Evolutionary conservation across 2,888 invertebrate genomes (phyloP).

Genomic region (Graphium colonna): DNA sequence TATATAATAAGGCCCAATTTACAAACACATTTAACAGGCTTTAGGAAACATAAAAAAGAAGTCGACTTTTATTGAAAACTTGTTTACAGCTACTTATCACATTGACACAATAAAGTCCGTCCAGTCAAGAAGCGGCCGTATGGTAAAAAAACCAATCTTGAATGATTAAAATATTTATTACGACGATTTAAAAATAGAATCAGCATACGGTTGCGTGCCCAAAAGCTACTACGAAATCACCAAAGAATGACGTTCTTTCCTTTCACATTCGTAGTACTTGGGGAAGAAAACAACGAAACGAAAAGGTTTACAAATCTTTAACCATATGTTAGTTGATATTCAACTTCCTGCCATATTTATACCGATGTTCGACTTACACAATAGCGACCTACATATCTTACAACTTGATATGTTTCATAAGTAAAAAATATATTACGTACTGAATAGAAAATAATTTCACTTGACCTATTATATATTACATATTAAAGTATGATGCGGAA

Average conservation of each 20-base stretch:
- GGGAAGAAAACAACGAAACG: background rate
- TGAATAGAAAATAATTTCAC: too few species aligned
- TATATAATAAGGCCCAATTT: too few species aligned
- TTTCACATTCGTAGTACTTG: background rate
- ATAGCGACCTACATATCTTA: too few species aligned
- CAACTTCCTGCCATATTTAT: background rate
- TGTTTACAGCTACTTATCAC: background rate
- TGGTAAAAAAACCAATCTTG: background rate
- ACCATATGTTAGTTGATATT: background rate
- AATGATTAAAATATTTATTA: background rate
- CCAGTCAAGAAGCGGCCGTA: background rate
- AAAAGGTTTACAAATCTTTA: background rate
- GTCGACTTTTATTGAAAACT: background rate
- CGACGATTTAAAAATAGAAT: background rate
- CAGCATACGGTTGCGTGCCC: background rate
- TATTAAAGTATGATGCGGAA: too few species aligned
- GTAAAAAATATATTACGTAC: too few species aligned
- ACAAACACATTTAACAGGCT: too few species aligned
- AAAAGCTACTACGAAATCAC: background rate
- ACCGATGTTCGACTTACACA: too few species aligned
- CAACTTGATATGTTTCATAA: too few species aligned
- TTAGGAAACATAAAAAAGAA: too few species aligned
- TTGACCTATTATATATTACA: too few species aligned
- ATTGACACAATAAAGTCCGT: background rate
- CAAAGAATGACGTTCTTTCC: background rate